Percentiles rank a stretch among this genome's conserved stretches.
These are phyloP conservation scores for Macquaria ambigua DNA, from an alignment of 2,113 vertebrate species.

Conservation along the genomic window DNA sequence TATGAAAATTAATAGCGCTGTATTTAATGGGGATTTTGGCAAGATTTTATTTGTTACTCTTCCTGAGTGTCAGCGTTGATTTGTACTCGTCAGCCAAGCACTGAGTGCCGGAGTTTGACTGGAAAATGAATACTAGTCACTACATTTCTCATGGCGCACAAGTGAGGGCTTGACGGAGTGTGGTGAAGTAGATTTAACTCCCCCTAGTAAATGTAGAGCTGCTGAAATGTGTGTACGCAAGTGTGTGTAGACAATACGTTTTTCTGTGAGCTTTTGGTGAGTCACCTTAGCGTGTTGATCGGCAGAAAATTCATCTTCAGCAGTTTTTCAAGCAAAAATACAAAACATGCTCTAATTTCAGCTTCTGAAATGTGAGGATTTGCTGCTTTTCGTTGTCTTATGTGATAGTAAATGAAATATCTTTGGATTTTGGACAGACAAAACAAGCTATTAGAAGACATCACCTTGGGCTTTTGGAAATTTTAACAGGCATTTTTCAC, in stretches of 20 bases:
- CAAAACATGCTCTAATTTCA: background rate
- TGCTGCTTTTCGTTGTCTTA: background rate
- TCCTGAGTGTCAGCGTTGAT: conserved; percentile 37
- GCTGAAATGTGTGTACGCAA: conserved; percentile 10
- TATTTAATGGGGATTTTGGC: background rate
- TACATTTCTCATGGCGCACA: conserved; percentile 18
- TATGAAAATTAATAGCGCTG: background rate
- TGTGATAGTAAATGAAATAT: background rate
- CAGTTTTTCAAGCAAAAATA: background rate
- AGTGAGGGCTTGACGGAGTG: conserved; percentile 38
- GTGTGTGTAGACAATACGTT: background rate
- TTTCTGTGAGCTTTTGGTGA: conserved; percentile 8
- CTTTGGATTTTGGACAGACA: too few relatives aligned
- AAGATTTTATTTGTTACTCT: conserved; percentile 4
- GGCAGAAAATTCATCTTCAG: background rate
- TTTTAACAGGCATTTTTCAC: background rate
- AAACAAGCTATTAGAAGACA: background rate
- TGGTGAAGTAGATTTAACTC: conserved; percentile 18
- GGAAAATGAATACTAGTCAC: conserved; percentile 40
- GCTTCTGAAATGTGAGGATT: background rate
- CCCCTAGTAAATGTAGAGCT: conserved; percentile 31
- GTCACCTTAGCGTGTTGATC: conserved; percentile 9
- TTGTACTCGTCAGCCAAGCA: conserved; percentile 27
- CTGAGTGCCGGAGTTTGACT: conserved; percentile 14
- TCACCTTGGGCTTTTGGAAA: background rate